Evolutionary conservation across 2,113 vertebrate species (phyloP), one percentile per base, ranked within the genome.

Genomic region (Osmerus eperlanus): DNA sequence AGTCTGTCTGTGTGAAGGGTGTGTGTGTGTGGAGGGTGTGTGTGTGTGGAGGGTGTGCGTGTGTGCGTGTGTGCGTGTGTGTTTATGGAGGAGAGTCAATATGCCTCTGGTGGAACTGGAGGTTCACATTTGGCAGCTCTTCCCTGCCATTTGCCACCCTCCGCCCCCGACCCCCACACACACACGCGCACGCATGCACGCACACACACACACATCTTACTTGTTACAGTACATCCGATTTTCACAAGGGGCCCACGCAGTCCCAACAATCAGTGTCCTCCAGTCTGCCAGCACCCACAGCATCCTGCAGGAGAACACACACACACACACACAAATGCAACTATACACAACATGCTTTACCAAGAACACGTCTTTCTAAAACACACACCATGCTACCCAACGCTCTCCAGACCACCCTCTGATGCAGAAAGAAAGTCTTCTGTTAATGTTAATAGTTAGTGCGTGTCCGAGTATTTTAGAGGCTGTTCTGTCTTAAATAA

Each of bases 241-340:
- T 86, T 86, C 83, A 84, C 81, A 65, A 73, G 56, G 83, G 83
- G 84, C 88, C 87, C 84, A 91, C 86, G 72, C 87, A 84, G 73
- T 74, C 82, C 79, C 78, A 74, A 79, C 87, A 82, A 87, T 83
- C 86, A 83, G 79, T 70, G 81, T 81, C 77, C 84, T 78, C 75
- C 81, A 80, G 85, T 87, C 13, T 86, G 77, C 78, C 81, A 80
- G 84, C 79, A 75, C 87, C 84, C 84, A 77, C 89, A 76, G 81
- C 64, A 85, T 90, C 85, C 84, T 89, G 85, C 68, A 84, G 87
- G 32, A 36, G 32, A 36, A 36, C 32, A 36, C 32, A 36, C 4
- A 36, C 4, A 36, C 32, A 36, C 32, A 4, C 32, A 36, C 32
- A 36, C 32, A 36, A 36, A 36, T 36, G 32, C 32, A 36, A 36